These are phyloP conservation scores for Albula goreensis DNA, from an alignment of 2,113 vertebrate species.

Conservation along the genomic window DNA sequence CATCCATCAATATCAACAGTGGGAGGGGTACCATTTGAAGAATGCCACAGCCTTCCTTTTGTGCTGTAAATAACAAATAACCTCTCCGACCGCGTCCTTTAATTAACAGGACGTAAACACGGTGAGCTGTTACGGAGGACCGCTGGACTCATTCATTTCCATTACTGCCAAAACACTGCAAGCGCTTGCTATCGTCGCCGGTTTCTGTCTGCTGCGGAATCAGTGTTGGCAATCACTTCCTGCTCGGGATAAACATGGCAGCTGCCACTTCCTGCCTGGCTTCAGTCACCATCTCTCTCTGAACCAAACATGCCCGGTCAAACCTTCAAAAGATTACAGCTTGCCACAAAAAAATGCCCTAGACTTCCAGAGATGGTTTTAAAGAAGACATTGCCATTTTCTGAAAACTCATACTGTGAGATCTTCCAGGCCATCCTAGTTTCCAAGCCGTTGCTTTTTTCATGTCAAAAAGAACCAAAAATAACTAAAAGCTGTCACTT, in stretches of 20 bases:
- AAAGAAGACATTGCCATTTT: no score
- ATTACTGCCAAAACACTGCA: background rate
- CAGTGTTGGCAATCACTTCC: no score
- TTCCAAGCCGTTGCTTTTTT: background rate
- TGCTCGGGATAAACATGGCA: no score
- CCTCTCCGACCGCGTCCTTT: slow-evolving; percentile 1
- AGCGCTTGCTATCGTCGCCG: background rate
- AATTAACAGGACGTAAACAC: slow-evolving; percentile 18
- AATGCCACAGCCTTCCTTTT: slow-evolving; percentile 20
- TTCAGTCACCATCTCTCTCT: background rate
- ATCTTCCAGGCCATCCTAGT: background rate
- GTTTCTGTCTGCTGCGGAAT: background rate
- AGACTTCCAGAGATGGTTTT: no score
- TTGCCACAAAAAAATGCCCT: no score
- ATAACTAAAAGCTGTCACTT: background rate
- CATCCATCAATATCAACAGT: slow-evolving; percentile 10
- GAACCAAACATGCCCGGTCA: background rate
- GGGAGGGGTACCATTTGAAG: background rate
- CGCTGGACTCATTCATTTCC: background rate
- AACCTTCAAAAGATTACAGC: no score
- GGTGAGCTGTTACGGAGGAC: background rate
- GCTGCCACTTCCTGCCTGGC: background rate
- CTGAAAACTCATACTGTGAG: no score
- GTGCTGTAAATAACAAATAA: slow-evolving; percentile 30
- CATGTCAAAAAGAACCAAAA: background rate